These are phyloP conservation scores for Tretioscincus oriximinensis DNA, from an alignment of 2,113 vertebrate species.

Conservation along the genomic window DNA sequence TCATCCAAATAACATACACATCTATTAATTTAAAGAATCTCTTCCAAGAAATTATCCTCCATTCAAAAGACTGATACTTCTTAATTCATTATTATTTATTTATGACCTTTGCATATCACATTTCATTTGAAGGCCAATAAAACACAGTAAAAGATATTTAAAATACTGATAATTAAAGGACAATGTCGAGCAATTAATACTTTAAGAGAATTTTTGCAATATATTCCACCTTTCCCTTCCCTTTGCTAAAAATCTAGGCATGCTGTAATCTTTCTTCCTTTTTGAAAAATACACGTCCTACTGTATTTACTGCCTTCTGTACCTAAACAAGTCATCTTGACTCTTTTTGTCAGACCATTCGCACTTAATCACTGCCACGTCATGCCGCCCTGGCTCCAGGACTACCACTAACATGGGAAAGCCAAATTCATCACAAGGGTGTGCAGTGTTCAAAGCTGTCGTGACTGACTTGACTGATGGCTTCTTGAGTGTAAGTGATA, in stretches of 20 bases:
- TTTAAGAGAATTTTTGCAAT: neutral
- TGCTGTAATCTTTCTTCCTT: neutral
- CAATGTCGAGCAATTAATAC: neutral
- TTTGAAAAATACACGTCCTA: neutral
- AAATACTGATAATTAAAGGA: neutral
- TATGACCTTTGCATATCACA: too few species aligned
- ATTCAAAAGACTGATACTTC: too few species aligned
- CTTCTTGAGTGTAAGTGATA: conserved; percentile 62
- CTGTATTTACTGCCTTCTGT: conserved; percentile 23
- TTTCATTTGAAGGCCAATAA: too few species aligned
- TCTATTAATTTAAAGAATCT: neutral
- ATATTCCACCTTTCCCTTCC: neutral
- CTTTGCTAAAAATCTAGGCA: neutral
- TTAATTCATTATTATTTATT: too few species aligned
- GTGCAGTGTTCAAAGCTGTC: conserved; percentile 71
- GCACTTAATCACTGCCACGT: conserved; percentile 47
- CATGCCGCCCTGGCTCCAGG: conserved; percentile 71
- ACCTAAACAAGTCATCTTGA: conserved; percentile 4
- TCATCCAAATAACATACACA: neutral
- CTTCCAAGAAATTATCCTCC: too few species aligned
- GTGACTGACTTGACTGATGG: conserved; percentile 67
- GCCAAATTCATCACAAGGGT: conserved; percentile 80
- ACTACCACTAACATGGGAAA: conserved; percentile 67
- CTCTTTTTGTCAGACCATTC: neutral
- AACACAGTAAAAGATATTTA: too few species aligned